These are phyloP conservation scores for Somateria mollissima DNA, from an alignment of 2,797 vertebrate genomes.

Conservation along the genomic window DNA sequence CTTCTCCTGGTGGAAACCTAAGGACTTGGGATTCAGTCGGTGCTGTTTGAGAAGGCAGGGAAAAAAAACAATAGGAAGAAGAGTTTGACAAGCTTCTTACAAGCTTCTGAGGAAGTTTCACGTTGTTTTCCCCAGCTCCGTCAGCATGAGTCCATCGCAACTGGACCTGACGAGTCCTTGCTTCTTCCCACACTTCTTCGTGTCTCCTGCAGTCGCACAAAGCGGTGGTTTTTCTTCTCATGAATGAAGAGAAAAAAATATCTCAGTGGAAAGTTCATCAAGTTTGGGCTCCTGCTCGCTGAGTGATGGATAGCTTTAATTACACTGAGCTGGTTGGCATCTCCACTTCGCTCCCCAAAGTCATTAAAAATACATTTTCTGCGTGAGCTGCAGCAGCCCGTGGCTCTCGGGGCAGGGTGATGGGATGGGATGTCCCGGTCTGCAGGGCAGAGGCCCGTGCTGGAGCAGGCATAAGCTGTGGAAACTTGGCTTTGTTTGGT, in stretches of 20 bases:
- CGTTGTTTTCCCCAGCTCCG: background rate
- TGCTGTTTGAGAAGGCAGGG: fast-evolving
- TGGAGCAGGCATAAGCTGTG: slow-evolving; percentile 68
- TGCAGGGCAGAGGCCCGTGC: slow-evolving; percentile 75
- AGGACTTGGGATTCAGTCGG: background rate
- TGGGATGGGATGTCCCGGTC: slow-evolving; percentile 76
- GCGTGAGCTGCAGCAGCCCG: slow-evolving; percentile 74
- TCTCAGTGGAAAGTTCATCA: slow-evolving; percentile 79
- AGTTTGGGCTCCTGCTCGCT: slow-evolving; percentile 71
- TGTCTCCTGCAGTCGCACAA: slow-evolving; percentile 26
- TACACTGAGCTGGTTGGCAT: slow-evolving; percentile 84
- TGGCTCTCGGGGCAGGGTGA: slow-evolving; percentile 81
- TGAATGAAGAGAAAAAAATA: slow-evolving; percentile 61
- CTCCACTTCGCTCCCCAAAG: slow-evolving; percentile 80
- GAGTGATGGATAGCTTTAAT: slow-evolving; percentile 93
- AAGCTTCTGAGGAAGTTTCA: background rate
- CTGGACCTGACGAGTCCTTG: background rate
- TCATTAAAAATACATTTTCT: slow-evolving; percentile 94
- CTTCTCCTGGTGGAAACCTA: background rate
- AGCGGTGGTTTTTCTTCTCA: slow-evolving; percentile 20
- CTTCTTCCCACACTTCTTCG: slow-evolving; percentile 37
- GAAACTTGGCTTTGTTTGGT: background rate
- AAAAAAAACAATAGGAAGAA: background rate
- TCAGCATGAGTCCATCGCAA: background rate
- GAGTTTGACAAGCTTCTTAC: background rate